Percentiles rank a stretch among this genome's conserved stretches.
These are phyloP conservation scores for Chironomus riparius DNA, from an alignment of 2,888 invertebrate genomes.

Conservation along the genomic window DNA sequence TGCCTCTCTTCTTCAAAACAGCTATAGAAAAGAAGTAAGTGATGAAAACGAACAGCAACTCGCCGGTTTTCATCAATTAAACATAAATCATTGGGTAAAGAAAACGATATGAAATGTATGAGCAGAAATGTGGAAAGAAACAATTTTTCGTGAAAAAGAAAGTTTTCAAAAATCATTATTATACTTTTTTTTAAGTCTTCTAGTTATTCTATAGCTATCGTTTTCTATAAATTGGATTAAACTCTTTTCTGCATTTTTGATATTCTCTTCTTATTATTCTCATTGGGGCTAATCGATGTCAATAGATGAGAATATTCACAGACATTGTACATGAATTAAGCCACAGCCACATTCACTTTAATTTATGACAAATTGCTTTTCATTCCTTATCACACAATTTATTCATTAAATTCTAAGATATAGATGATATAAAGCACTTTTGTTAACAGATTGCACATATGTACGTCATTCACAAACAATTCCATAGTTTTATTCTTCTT, in stretches of 20 bases:
- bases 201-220: neutral
- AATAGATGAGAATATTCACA: neutral
- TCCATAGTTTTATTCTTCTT: too few species aligned
- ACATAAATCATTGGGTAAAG: neutral
- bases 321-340: too few species aligned
- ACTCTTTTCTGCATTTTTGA: neutral
- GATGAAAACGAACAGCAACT: neutral
- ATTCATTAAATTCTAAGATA: too few species aligned
- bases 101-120: neutral
- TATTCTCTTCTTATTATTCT: neutral
- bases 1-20: neutral
- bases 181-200: neutral
- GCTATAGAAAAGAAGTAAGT: neutral
- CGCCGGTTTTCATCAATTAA: neutral
- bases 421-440: too few species aligned
- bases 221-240: neutral
- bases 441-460: too few species aligned
- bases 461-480: too few species aligned
- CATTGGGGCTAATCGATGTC: neutral
- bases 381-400: too few species aligned
- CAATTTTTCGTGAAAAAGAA: neutral
- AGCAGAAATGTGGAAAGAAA: neutral
- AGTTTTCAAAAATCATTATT: neutral
- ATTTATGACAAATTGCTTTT: too few species aligned
- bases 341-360: too few species aligned